Conservation (phyloP, 2,888 invertebrate genomes). For the Mesochorus sp. region DNA sequence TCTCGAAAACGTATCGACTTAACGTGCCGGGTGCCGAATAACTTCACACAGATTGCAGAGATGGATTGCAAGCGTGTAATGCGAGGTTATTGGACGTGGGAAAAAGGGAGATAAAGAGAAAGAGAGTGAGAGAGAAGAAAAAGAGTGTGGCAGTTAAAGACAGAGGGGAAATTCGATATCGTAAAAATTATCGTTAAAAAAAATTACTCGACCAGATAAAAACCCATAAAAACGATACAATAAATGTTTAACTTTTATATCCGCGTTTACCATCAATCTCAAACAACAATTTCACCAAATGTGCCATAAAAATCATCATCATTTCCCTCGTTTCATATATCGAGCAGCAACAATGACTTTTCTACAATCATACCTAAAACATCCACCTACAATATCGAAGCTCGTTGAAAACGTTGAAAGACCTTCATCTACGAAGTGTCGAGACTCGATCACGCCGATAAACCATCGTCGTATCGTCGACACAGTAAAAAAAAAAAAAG, state of each 20-base stretch:
- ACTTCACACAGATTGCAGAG: slow-evolving; percentile 16
- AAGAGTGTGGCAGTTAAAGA: background rate
- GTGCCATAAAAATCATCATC: background rate
- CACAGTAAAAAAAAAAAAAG: background rate
- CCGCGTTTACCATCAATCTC: background rate
- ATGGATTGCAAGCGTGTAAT: background rate
- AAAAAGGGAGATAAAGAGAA: too few species aligned
- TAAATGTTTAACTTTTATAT: background rate
- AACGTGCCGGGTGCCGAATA: slow-evolving; percentile 33
- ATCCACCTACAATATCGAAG: background rate
- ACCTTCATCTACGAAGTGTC: too few species aligned
- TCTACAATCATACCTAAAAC: background rate
- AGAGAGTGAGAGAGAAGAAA: background rate
- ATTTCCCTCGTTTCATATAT: background rate
- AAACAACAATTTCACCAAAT: background rate
- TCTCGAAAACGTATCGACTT: slow-evolving; percentile 51
- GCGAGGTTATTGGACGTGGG: background rate
- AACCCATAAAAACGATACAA: background rate
- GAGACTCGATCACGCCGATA: background rate
- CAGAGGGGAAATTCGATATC: slow-evolving; percentile 7
- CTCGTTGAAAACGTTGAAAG: background rate
- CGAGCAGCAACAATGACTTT: background rate
- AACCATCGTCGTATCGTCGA: background rate
- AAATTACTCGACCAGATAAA: background rate
- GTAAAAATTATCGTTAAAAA: background rate